Base-by-base conservation (phyloP, 2,888 invertebrate genomes). In the Gasteruption jaculator region DNA sequence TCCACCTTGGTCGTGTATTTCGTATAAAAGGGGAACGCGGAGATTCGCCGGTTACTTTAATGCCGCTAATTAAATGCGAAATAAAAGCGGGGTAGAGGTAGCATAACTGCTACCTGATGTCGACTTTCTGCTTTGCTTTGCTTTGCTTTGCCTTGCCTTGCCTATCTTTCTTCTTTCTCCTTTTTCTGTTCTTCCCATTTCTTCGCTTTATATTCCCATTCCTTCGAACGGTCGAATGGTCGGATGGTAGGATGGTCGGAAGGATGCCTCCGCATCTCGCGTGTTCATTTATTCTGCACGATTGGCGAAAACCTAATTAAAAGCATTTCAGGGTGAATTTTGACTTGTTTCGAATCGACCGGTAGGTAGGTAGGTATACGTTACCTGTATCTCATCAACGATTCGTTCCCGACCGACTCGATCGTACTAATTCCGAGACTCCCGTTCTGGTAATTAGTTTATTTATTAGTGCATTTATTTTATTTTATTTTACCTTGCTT, bases 41-140 rank as follows among this genome's bases (percentile, higher is more conserved):
- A 11, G 27, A 34, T 25, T 3, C 10, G 29, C 24, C n/a, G 5
- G 42, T n/a, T n/a, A n/a, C n/a, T n/a, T 26, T 46, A 51, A 52
- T 50, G 45, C 48, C 45, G 54, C 50, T 57, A 55, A 57, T 56
- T 53, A 56, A 57, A 50, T 51, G 48, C 52, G 51, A 52, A 55
- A 51, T 50, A 48, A 48, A 52, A 50, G 40, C 45, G 48, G 40
- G 45, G 43, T 46, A 42, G 43, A 44, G 43, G 50, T 50, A 43
- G 45, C 42, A 46, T 45, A 45, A 38, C 43, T 49, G 43, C 47
- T 49, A 47, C 42, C 45, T 47, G 51, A 49, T 44, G n/a, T n/a
- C n/a, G n/a, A n/a, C n/a, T n/a, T n/a, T n/a, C n/a, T n/a, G n/a
- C n/a, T n/a, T n/a, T n/a, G n/a, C n/a, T n/a, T n/a, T n/a, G n/a